phyloP scores from a whole-genome alignment of 2,113 vertebrate species.

The Thamnaconus septentrionalis region DNA sequence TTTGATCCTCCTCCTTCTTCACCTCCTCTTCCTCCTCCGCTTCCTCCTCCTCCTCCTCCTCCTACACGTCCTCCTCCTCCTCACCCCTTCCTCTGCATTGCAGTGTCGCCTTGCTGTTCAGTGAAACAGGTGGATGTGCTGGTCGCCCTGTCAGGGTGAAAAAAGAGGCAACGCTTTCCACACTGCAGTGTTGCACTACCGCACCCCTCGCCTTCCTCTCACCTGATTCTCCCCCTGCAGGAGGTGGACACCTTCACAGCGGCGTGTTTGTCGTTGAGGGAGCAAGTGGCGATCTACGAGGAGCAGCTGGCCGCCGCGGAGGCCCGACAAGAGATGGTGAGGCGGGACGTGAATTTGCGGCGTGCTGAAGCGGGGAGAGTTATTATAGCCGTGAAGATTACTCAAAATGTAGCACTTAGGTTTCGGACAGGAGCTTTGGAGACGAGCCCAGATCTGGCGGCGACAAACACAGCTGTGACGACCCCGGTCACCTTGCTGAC shows the following conservation, averaged over 20 bases:
- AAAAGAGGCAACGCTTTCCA: constrained; percentile 1
- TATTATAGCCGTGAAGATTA: constrained; percentile 27
- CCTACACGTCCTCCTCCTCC: constrained; percentile 22
- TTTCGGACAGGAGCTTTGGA: constrained; percentile 33
- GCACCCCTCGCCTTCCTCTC: background rate
- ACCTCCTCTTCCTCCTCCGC: constrained; percentile 24
- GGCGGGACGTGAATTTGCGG: constrained; percentile 21
- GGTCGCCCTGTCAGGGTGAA: constrained; percentile 1
- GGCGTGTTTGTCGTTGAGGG: constrained; percentile 75
- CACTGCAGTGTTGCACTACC: constrained; percentile 1
- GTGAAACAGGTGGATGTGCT: constrained; percentile 32
- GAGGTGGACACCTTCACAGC: constrained; percentile 72
- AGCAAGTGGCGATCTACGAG: constrained; percentile 75
- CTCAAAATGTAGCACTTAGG: constrained; percentile 28
- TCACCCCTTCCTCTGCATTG: constrained; percentile 58
- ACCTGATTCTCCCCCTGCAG: constrained; percentile 58
- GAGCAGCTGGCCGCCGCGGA: constrained; percentile 74
- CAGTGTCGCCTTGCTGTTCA: constrained; percentile 52
- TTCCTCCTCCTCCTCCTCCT: constrained; percentile 23
- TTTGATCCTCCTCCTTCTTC: constrained; percentile 25
- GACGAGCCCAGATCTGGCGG: constrained; percentile 24
- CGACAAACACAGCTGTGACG: constrained; percentile 38
- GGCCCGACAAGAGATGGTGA: constrained; percentile 67
- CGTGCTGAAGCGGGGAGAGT: constrained; percentile 13
- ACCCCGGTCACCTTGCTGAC: constrained; percentile 42